Conservation (phyloP, 2,797 vertebrate species). For the Syngnathus acus region DNA sequence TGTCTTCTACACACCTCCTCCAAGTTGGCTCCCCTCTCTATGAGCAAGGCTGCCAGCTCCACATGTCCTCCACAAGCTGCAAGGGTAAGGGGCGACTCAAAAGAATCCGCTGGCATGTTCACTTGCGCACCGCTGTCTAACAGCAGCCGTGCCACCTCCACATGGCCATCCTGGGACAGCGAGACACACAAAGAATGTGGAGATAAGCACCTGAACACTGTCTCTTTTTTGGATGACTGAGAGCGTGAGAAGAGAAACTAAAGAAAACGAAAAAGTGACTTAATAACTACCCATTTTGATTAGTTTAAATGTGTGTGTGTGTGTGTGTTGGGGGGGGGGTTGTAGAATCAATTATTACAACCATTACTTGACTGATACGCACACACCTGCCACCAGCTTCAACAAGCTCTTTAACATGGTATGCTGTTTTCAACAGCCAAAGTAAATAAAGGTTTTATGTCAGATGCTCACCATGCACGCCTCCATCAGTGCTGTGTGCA, state of each 20-base stretch:
- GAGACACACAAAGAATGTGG: conserved; percentile 66
- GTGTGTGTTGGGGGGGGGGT: too few species aligned
- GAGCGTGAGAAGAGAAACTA: too few species aligned
- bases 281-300: too few species aligned
- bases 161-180: conserved; percentile 91
- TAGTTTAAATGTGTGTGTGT: too few species aligned
- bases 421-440: too few species aligned
- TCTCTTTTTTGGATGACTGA: too few species aligned
- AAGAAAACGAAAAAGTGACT: too few species aligned
- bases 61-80: conserved; percentile 97
- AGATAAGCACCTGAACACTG: conserved; percentile 68
- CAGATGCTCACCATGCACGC: conserved; percentile 92
- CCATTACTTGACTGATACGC: too few species aligned
- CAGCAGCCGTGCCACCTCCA: conserved; percentile 95
- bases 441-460: conserved; percentile 27
- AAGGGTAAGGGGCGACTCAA: conserved; percentile 93
- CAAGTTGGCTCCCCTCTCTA: conserved; percentile 95
- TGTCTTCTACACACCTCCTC: conserved; percentile 72
- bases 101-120: conserved; percentile 98
- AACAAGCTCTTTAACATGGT: not conserved
- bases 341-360: too few species aligned
- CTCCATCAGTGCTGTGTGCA: conserved; percentile 99
- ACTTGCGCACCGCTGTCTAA: conserved; percentile 98
- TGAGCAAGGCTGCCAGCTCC: conserved; percentile 91
- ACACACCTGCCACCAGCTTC: not conserved